These are phyloP conservation scores for Marisa cornuarietis DNA, from an alignment of 1,140 invertebrate species.

Conservation along the genomic window DNA sequence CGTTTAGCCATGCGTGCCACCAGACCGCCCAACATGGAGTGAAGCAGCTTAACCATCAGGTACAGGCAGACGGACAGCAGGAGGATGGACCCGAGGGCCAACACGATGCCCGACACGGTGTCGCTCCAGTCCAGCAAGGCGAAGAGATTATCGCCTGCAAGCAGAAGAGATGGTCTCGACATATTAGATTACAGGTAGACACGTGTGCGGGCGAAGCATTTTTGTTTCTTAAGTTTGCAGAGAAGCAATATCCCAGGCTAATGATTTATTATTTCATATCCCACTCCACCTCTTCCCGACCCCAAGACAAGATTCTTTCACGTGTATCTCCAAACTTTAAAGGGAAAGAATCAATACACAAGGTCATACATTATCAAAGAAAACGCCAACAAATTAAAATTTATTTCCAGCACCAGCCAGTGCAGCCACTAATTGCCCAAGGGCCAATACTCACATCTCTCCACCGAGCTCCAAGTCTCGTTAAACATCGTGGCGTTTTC, in stretches of 20 bases:
- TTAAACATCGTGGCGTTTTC: conserved; percentile 2
- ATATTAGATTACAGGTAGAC: no score
- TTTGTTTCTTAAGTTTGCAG: no score
- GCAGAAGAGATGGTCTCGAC: neutral
- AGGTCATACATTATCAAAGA: no score
- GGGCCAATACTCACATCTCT: conserved; percentile 6
- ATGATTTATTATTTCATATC: no score
- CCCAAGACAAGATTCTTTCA: no score
- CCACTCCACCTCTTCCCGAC: no score
- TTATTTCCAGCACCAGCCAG: no score
- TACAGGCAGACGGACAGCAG: conserved; percentile 70
- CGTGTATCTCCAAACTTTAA: no score
- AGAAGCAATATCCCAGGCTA: no score
- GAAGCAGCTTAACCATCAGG: conserved; percentile 71
- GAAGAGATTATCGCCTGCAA: conserved; percentile 49
- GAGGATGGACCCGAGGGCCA: conserved; percentile 68
- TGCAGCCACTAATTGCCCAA: neutral
- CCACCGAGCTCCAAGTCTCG: neutral
- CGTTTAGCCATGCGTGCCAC: conserved; percentile 69
- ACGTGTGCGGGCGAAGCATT: no score
- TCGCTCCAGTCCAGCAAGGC: conserved; percentile 62
- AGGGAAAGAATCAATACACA: no score
- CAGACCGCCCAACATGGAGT: conserved; percentile 65
- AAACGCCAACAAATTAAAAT: no score
- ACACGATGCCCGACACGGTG: conserved; percentile 65